Evolutionary conservation across 2,113 vertebrate species (phyloP).

Genomic region (Typhlomys cinereus): DNA sequence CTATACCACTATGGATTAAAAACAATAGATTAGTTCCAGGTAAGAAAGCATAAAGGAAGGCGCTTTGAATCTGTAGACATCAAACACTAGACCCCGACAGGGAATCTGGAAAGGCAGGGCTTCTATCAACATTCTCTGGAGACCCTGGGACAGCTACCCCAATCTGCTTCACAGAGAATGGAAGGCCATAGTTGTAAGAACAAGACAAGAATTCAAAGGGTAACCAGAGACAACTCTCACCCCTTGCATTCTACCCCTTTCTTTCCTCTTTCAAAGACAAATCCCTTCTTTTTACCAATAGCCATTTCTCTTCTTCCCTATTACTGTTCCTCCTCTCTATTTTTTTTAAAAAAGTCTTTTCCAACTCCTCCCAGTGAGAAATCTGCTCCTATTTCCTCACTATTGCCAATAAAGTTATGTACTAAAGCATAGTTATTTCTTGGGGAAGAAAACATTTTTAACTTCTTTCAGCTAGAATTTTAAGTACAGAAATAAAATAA

Average conservation of each 20-base stretch:
- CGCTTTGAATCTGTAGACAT: not conserved
- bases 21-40: conserved; percentile 55
- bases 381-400: not conserved
- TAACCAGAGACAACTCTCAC: not conserved
- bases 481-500: not conserved
- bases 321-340: not conserved
- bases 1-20: conserved; percentile 82
- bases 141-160: not conserved
- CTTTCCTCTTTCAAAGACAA: not conserved
- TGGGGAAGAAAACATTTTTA: not conserved
- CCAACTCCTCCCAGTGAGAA: not conserved
- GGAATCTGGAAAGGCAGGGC: not conserved
- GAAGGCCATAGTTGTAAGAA: not conserved
- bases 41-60: conserved; percentile 6
- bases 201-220: not conserved
- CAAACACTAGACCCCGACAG: not conserved
- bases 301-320: not conserved
- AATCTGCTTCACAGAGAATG: not conserved
- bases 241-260: not conserved
- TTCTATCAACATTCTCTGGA: not conserved
- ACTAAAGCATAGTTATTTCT: not conserved
- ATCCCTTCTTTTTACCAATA: not conserved
- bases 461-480: not conserved
- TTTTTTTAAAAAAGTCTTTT: not conserved
- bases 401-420: not conserved